A percentile compares a stretch with the other conserved stretches of the same genome.
Evolutionary conservation across 2,888 invertebrate species (phyloP).

Genomic region (Nephrotoma guestfalica): DNA sequence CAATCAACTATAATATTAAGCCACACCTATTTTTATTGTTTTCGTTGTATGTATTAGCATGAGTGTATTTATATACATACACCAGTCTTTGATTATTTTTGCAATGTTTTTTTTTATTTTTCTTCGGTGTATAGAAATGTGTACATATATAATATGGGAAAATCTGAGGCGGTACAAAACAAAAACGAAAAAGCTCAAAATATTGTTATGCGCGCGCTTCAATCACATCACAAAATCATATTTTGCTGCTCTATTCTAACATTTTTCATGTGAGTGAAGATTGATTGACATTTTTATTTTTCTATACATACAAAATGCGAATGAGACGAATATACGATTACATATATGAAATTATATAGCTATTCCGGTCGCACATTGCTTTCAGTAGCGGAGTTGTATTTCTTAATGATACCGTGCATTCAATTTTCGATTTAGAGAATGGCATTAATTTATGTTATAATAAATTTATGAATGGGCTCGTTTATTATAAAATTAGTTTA

Average conservation of each 20-base stretch:
- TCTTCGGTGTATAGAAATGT: background rate
- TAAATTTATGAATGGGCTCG: no score
- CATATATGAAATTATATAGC: background rate
- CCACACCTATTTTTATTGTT: slow-evolving; percentile 4
- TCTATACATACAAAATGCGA: background rate
- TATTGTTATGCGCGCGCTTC: slow-evolving; percentile 1
- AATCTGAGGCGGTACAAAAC: slow-evolving; percentile 1
- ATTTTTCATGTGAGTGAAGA: background rate
- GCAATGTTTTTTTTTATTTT: background rate
- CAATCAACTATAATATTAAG: background rate
- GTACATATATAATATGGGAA: background rate
- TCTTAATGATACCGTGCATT: no score
- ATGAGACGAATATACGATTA: background rate
- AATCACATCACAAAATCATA: slow-evolving; percentile 1
- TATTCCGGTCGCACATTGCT: background rate
- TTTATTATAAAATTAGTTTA: no score
- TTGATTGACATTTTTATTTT: slow-evolving; percentile 1
- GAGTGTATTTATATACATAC: background rate
- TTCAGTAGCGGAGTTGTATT: background rate
- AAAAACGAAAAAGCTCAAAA: background rate
- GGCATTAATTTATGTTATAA: no score
- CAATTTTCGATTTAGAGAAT: no score
- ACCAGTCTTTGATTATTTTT: background rate
- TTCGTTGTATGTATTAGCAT: background rate
- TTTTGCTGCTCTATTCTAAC: background rate